Evolutionary conservation across 2,888 invertebrate species (phyloP), one percentile per base, ranked within the genome.

Genomic region (Margaritifera margaritifera): DNA sequence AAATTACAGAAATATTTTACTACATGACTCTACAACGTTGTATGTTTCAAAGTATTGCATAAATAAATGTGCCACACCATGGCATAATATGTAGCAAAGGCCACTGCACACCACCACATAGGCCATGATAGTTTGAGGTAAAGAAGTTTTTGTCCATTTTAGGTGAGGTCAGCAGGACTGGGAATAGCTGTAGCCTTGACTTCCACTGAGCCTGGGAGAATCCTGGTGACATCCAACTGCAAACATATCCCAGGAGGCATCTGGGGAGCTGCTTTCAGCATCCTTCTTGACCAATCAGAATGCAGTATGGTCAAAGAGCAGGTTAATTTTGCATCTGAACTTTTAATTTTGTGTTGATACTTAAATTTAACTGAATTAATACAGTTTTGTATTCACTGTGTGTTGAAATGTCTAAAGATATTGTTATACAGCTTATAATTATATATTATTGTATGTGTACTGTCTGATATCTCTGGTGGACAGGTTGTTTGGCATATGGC

Each of bases 291-390:
- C 77, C 84, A 84, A 51, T 75, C 77, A 62, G 90, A 90, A 75
- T 87, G 88, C 71, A 87, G 88, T 74, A 80, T 89, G 69, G 89
- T 89, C 57, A 76, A 89, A 61, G 86, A 89, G 71, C 89, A 89
- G 88, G 89, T 89, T 66, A 31, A 73, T 19, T n/a, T 55, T 22
- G 18, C 56, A 22, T 55, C 24, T 11, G 11, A 55, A 22, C 11
- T 55, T 8, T 55, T 22, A 11, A 57, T n/a, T 65, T 6, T 59
- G 11, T 31, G 15, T 27, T 27, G 5, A 15, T 31, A 31, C n/a
- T 19, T 18, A 27, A 24, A 18, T 59, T 27, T 50, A 22, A 24
- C 31, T 0, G 52, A 52, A 57, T 58, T 8, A 18, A 20, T 50
- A 8, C 54, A 31, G 22, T 20, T 15, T n/a, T 20, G 27, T 59